Evolutionary conservation across 2,113 vertebrate species (phyloP).

Genomic region (Leptobrachium ailaonicum): DNA sequence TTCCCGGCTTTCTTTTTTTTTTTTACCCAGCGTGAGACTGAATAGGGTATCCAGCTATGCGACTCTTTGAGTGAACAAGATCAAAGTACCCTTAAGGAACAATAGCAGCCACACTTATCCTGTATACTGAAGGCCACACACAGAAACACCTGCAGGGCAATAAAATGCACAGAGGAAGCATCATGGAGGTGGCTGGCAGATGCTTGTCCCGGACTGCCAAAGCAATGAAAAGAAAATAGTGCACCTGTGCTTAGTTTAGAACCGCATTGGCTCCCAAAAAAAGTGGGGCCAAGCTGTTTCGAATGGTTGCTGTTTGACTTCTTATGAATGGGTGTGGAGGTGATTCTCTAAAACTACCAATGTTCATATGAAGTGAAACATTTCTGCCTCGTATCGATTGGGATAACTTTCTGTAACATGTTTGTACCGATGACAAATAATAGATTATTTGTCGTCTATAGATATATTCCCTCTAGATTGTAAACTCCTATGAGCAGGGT

Average conservation of each 20-base stretch:
- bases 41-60: slow-evolving; percentile 68
- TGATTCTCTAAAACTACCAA: too few species aligned
- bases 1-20: slow-evolving; percentile 31
- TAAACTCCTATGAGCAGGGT: too few species aligned
- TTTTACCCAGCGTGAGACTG: slow-evolving; percentile 35
- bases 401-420: too few species aligned
- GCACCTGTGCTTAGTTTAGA: background rate
- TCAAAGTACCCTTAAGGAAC: slow-evolving; percentile 71
- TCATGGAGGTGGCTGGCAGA: slow-evolving; percentile 40
- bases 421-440: too few species aligned
- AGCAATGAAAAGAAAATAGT: background rate
- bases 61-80: slow-evolving; percentile 60
- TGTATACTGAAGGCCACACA: slow-evolving; percentile 53
- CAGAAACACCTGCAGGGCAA: slow-evolving; percentile 67
- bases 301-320: too few species aligned
- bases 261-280: background rate
- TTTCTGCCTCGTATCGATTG: too few species aligned
- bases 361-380: too few species aligned
- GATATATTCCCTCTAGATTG: too few species aligned
- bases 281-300: background rate
- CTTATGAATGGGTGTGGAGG: too few species aligned
- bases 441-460: too few species aligned
- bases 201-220: slow-evolving; percentile 16
- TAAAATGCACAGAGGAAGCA: slow-evolving; percentile 55
- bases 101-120: slow-evolving; percentile 65